phyloP scores from a whole-genome alignment of 2,888 invertebrate genomes.

The Eristalis intricaria region DNA sequence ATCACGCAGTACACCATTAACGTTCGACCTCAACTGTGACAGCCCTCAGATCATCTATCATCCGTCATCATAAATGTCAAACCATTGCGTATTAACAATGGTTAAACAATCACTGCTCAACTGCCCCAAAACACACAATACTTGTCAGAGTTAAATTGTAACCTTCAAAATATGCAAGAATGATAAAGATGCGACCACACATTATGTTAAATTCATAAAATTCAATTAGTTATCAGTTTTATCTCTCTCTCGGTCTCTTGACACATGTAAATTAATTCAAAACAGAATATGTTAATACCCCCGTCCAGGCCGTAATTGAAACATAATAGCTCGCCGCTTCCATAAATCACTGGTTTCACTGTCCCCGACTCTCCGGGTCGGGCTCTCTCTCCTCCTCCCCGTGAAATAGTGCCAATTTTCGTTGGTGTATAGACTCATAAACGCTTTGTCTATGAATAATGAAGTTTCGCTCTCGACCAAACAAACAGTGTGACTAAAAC shows the following conservation, averaged over 20 bases:
- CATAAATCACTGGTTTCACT: conserved; percentile 4
- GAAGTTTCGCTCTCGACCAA: not conserved
- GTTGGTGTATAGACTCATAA: not conserved
- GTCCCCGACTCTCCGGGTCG: no score
- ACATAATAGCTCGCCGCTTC: conserved; percentile 3
- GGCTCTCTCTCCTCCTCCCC: not conserved
- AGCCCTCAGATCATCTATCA: not conserved
- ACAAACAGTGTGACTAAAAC: not conserved
- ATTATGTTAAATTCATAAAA: not conserved
- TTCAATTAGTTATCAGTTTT: not conserved
- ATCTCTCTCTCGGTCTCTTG: not conserved
- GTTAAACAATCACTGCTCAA: no score
- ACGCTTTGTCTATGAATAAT: not conserved
- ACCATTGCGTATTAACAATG: not conserved
- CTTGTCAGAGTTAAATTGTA: not conserved
- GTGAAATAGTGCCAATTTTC: not conserved
- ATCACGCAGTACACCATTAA: no score
- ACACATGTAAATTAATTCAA: conserved; percentile 1
- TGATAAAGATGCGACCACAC: not conserved
- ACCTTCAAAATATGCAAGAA: not conserved
- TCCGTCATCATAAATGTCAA: not conserved
- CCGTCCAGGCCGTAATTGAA: not conserved
- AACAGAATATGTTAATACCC: not conserved
- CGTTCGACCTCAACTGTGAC: not conserved
- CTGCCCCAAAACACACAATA: not conserved